These are phyloP conservation scores for Mesembrinibis cayennensis DNA, from an alignment of 2,113 vertebrate genomes.

Conservation along the genomic window DNA sequence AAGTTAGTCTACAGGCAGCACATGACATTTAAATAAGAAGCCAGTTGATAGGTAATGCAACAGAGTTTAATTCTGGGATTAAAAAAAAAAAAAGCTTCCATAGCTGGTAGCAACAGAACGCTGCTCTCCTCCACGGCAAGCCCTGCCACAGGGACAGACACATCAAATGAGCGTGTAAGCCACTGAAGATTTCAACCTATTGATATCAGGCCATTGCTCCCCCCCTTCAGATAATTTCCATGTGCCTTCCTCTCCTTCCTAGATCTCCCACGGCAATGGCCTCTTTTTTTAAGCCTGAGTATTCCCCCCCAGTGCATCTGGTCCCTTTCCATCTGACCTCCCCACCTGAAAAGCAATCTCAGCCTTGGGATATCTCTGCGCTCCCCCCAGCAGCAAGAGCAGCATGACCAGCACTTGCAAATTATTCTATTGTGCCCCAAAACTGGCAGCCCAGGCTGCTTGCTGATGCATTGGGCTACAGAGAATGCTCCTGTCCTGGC, in stretches of 20 bases:
- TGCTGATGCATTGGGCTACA: background rate
- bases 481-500: background rate
- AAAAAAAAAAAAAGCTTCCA: background rate
- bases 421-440: background rate
- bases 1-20: background rate
- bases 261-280: background rate
- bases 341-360: background rate
- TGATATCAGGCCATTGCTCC: background rate
- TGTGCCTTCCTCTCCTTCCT: background rate
- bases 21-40: background rate
- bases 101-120: background rate
- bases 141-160: background rate
- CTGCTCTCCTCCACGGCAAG: background rate
- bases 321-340: background rate
- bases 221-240: background rate
- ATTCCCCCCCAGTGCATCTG: background rate
- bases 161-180: background rate
- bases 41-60: background rate
- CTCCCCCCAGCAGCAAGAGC: background rate
- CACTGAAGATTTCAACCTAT: background rate
- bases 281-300: background rate
- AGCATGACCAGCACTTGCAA: background rate
- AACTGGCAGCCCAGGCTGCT: background rate
- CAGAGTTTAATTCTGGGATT: background rate
- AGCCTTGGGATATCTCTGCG: background rate